Conservation (phyloP, 2,888 invertebrate species). For the Synanthedon vespiformis region DNA sequence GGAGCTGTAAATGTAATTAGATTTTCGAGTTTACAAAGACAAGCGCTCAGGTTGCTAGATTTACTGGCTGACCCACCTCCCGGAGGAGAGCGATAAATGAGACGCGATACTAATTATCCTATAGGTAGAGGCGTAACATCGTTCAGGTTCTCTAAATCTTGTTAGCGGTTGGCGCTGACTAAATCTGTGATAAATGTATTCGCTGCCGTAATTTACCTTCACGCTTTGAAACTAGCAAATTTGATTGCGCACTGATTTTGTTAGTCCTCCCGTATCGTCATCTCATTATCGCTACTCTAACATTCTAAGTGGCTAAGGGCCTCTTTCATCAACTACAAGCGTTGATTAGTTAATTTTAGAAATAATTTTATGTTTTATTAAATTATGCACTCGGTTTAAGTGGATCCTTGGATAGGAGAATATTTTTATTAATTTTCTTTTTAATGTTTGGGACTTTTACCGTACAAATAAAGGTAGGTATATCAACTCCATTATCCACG, state of each 20-base stretch:
- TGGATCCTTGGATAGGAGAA: too few relatives aligned
- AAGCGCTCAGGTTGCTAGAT: constrained; percentile 66
- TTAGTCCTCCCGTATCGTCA: too few relatives aligned
- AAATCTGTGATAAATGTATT: not conserved
- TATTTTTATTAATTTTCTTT: too few relatives aligned
- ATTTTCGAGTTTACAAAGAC: constrained; percentile 69
- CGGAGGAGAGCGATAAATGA: constrained; percentile 62
- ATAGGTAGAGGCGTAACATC: constrained; percentile 51
- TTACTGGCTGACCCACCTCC: constrained; percentile 66
- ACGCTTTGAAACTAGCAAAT: not conserved
- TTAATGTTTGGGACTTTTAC: too few relatives aligned
- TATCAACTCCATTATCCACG: too few relatives aligned
- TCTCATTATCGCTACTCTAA: too few relatives aligned
- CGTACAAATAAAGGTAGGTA: too few relatives aligned
- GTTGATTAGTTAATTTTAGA: too few relatives aligned
- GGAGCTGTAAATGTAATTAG: constrained; percentile 68
- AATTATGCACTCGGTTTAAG: too few relatives aligned
- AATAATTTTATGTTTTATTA: too few relatives aligned
- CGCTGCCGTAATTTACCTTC: not conserved
- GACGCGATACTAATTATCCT: constrained; percentile 67
- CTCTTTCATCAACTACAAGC: too few relatives aligned
- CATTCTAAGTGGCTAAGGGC: too few relatives aligned
- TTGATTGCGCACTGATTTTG: not conserved
- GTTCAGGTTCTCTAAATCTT: constrained; percentile 50
- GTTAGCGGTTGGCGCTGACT: constrained; percentile 21